Conservation (phyloP, 2,888 invertebrate species). For the Mesodorylaimus sp. region DNA sequence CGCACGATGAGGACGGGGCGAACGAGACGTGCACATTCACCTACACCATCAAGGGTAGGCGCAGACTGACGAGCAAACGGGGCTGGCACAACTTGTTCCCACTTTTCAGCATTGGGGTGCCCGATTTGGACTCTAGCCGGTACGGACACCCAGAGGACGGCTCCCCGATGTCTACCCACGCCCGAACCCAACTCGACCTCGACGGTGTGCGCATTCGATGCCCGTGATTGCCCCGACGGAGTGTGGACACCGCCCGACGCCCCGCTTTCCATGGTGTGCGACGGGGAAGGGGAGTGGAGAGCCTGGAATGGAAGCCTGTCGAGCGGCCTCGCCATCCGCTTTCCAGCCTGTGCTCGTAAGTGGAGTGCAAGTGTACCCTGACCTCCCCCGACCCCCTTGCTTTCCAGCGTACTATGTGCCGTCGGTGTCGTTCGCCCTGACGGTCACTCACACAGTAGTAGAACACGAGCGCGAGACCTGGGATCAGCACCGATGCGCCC, state of each 20-base stretch:
- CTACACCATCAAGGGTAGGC: constrained; percentile 1
- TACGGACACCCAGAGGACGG: too few relatives aligned
- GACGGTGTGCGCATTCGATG: not conserved
- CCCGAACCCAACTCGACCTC: not conserved
- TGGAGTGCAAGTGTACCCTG: too few relatives aligned
- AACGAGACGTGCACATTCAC: not conserved
- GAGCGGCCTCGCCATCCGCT: too few relatives aligned
- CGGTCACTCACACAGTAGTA: too few relatives aligned
- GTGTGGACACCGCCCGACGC: not conserved
- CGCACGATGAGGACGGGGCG: not conserved
- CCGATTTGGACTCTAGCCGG: not conserved
- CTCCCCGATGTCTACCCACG: not conserved
- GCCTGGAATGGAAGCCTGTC: not conserved
- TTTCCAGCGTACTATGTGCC: too few relatives aligned
- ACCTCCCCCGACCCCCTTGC: too few relatives aligned
- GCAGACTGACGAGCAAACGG: too few relatives aligned
- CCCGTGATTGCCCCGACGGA: not conserved
- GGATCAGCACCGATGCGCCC: too few relatives aligned
- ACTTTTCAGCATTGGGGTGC: not conserved
- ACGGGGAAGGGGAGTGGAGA: not conserved
- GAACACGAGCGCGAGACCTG: too few relatives aligned
- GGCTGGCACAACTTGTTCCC: too few relatives aligned
- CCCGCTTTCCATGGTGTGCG: not conserved
- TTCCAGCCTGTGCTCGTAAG: too few relatives aligned
- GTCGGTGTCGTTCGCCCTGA: too few relatives aligned